Conservation (phyloP, 2,888 invertebrate genomes). For the Himalopsyche japonica region DNA sequence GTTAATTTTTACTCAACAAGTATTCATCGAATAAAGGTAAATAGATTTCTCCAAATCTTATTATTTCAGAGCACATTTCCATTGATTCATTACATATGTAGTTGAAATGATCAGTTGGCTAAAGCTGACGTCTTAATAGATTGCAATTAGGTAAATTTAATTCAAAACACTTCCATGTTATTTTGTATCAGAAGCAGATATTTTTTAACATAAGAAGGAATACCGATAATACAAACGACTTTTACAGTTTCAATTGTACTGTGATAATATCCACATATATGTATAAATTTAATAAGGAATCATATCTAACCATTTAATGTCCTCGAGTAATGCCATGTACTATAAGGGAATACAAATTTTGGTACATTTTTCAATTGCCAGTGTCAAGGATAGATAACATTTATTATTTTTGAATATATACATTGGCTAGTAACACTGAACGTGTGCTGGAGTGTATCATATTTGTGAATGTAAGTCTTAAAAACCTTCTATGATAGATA, state of each 20-base stretch:
- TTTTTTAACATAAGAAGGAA: not conserved
- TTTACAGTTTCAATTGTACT: not conserved
- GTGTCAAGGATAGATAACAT: not conserved
- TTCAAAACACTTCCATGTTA: not conserved
- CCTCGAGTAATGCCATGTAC: not conserved
- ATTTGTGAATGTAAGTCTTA: not conserved
- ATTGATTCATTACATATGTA: not conserved
- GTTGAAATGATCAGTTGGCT: not conserved
- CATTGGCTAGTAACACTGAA: not conserved
- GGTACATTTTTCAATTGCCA: not conserved
- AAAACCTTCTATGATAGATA: not conserved
- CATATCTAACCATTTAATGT: not conserved
- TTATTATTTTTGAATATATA: not conserved
- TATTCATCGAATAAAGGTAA: not conserved
- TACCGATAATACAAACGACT: not conserved
- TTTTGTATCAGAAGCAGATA: not conserved
- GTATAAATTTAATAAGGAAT: not conserved
- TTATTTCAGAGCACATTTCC: not conserved
- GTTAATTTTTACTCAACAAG: not conserved
- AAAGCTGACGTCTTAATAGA: not conserved
- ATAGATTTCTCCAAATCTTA: not conserved
- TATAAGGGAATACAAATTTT: not conserved
- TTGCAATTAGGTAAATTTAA: not conserved
- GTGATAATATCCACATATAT: not conserved
- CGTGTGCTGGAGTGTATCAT: not conserved